Evolutionary conservation across 2,888 invertebrate species (phyloP), one percentile per base, ranked within the genome.

Genomic region (Oscheius onirici): DNA sequence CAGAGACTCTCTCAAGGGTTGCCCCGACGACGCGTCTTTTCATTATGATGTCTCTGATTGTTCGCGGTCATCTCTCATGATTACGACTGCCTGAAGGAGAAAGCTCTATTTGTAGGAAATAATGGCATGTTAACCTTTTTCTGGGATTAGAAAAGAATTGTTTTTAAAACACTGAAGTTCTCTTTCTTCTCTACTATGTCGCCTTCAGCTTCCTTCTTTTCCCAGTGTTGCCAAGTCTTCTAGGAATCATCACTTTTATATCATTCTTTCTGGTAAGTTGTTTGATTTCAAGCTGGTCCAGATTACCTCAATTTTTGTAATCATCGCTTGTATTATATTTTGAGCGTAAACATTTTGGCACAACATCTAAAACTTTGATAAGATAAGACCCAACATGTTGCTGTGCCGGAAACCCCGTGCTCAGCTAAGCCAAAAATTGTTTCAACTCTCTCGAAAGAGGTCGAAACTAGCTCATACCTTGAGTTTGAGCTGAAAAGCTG

Each of bases 1-100:
- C 2, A 28, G 22, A 24, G 52, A 5, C 13, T 3, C 28, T 8
- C 41, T 40, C 1, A 1, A 17, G 17, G 58, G 58, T 41, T 22
- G 43, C 58, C 58, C 40, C 41, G 58, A 58, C 58, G 43, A 58
- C 46, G 46, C 46, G 46, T 20, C 46, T 46, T 46, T 46, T 20
- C 46, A 46, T 46, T 46, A 46, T 46, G 20, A 20, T 46, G 46
- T 20, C n/a, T n/a, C 46, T 46, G 46, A 46, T 46, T 46, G 46
- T 20, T 17, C 5, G 46, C 20, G 0, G 20, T 46, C 20, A 20
- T 46, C 20, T 46, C 46, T 17, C 46, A 17, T 46, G n/a, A n/a
- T 17, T 46, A 20, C 46, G n/a, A 17, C 46, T 43, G 10, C 46
- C 43, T 34, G 34, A 34, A 34, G 34, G 3, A 34, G 3, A 34